phyloP scores from a whole-genome alignment of 2,888 invertebrate species.

The Tipula vernalis region DNA sequence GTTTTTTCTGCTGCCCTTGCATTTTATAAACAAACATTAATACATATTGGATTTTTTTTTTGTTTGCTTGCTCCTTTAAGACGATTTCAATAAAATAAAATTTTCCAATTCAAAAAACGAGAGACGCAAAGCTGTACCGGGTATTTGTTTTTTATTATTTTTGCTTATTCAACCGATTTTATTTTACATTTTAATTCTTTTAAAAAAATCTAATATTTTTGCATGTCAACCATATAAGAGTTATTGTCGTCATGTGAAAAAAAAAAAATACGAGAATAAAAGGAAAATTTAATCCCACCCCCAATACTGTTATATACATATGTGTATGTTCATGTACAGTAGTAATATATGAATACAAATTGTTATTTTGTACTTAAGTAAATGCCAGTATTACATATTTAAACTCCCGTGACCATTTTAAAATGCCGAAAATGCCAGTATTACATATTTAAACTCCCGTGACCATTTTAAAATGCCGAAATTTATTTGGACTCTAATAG shows the following conservation, averaged over 20 bases:
- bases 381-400: no score
- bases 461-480: no score
- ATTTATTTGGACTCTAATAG: no score
- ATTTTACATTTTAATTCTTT: background rate
- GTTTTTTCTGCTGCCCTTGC: background rate
- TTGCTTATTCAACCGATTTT: constrained; percentile 9
- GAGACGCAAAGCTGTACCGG: background rate
- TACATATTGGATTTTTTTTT: background rate
- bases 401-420: no score
- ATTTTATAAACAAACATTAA: background rate
- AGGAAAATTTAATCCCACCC: background rate
- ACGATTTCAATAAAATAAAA: background rate
- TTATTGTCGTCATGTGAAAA: background rate
- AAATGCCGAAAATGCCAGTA: no score
- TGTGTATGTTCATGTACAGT: background rate
- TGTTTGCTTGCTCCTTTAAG: background rate
- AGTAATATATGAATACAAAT: background rate
- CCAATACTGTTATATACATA: background rate
- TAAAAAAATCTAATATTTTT: background rate
- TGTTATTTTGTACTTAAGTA: background rate
- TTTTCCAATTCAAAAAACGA: background rate
- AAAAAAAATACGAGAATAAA: constrained; percentile 9
- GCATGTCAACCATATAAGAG: background rate
- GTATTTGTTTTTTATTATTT: constrained; percentile 14
- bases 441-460: no score